phyloP scores from a whole-genome alignment of 2,113 vertebrate genomes.

The Phocoena phocoena region DNA sequence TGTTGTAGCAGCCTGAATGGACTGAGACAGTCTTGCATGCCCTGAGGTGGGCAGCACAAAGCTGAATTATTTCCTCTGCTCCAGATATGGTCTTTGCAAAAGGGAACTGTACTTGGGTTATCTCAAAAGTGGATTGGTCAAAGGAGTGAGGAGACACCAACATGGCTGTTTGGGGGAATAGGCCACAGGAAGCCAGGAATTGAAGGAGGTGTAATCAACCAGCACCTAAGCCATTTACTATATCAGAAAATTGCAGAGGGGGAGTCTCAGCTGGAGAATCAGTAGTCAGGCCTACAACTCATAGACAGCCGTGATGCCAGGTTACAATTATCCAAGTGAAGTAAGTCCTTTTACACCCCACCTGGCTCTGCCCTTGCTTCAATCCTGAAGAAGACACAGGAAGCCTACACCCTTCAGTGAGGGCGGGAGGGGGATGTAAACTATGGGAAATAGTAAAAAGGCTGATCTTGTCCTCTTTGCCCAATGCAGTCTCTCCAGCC shows the following conservation, averaged over 20 bases:
- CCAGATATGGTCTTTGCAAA: background rate
- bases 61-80: background rate
- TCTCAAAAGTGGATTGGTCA: background rate
- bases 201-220: background rate
- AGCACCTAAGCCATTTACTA: background rate
- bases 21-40: background rate
- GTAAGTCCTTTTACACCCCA: background rate
- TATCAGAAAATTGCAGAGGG: background rate
- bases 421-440: background rate
- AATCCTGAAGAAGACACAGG: background rate
- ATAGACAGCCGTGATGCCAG: background rate
- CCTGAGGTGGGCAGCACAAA: background rate
- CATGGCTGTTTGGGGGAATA: background rate
- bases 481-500: background rate
- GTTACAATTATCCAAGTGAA: background rate
- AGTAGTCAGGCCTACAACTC: background rate
- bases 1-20: background rate
- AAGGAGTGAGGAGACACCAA: background rate
- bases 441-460: background rate
- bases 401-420: background rate
- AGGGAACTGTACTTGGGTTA: background rate
- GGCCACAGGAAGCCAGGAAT: background rate
- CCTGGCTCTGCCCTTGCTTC: background rate
- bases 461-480: background rate
- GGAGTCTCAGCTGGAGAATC: background rate